Evolutionary conservation across 2,888 invertebrate species (phyloP), one percentile per base, ranked within the genome.

Genomic region (Pinctada fucata): DNA sequence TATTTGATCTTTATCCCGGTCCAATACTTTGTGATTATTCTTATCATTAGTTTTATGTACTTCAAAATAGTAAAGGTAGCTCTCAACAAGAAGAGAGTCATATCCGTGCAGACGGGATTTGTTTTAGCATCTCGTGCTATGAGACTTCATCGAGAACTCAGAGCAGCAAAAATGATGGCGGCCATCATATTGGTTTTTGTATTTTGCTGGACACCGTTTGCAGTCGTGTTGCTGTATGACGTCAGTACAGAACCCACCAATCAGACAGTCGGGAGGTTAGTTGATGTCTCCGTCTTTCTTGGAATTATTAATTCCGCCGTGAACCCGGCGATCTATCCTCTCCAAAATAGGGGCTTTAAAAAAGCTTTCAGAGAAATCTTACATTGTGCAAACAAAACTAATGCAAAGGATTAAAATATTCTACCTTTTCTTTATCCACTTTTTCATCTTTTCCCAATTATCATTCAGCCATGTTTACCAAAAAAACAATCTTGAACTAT

Each of bases 161-260:
- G 75, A 48, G 75, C 49, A 6, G 68, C 75, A 3, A 67, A 68
- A 68, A 51, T 75, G 31, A 67, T 67, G 67, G 67, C 67, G 2
- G 31, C 71, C 6, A 70, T 77, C 10, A 16, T 77, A n/a, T 52
- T 71, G 52, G 31, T 72, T 8, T 77, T 77, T 63, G 68, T 77
- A 45, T 68, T 70, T 63, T 77, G 77, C 31, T 77, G 77, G 77
- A 77, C 77, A n/a, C 77, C 77, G n/a, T 77, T 77, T 58, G 77
- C 68, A 2, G 48, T 72, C 3, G 48, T 48, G 8, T 67, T 72
- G 31, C 13, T 77, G 1, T 67, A 66, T 13, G 72, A 77, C 58
- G 66, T 70, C 10, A 49, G 65, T 10, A 49, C 58, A 2, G 13
- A n/a, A 52, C 5, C 50, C 3, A 10, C 71, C 3, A 68, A 72